Evolutionary conservation across 2,113 vertebrate species (phyloP), one percentile per base, ranked within the genome.

Genomic region (Amblyornis subalaris): DNA sequence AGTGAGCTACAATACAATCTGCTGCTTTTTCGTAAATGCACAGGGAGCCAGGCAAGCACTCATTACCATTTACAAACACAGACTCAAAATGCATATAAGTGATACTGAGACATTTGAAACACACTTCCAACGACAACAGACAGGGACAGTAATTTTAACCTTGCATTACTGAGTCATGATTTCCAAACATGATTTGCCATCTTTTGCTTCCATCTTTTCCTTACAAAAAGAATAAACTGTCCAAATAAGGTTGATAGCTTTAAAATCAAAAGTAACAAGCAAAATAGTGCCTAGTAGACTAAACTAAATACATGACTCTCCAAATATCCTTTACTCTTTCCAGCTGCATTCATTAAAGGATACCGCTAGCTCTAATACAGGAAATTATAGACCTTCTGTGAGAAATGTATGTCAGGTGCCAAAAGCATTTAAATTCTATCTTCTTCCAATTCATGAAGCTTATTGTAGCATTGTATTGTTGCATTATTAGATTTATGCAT

Each of bases 401-500:
- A 93, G 86, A 97, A 93, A 92, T 77, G 64, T 88, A 71, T 94
- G 90, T 93, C 97, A 97, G 96, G 95, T 97, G 96, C 97, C 97
- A 98, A 97, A 96, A 96, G 79, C 93, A 97, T 98, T 97, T 95
- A 96, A 97, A 98, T 97, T 96, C 72, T 33, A 73, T 95, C 94
- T 92, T 96, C 95, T 97, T 96, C 96, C 94, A 97, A 97, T 97
- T 97, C 95, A 94, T 95, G 96, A 96, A 95, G 94, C 82, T 96
- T 87, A 97, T 95, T 96, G 96, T 97, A 95, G 87, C 92, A 97
- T 66, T 88, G 88, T 96, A 96, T 96, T 96, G 87, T 95, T 95
- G 92, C 80, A 96, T 97, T 98, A 98, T 98, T 97, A 98, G 94
- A 97, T 97, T 97, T 96, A 92, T 93, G 89, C 95, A 96, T 97